phyloP scores from a whole-genome alignment of 1,140 invertebrate species.

The Muscidifurax raptorellus region DNA sequence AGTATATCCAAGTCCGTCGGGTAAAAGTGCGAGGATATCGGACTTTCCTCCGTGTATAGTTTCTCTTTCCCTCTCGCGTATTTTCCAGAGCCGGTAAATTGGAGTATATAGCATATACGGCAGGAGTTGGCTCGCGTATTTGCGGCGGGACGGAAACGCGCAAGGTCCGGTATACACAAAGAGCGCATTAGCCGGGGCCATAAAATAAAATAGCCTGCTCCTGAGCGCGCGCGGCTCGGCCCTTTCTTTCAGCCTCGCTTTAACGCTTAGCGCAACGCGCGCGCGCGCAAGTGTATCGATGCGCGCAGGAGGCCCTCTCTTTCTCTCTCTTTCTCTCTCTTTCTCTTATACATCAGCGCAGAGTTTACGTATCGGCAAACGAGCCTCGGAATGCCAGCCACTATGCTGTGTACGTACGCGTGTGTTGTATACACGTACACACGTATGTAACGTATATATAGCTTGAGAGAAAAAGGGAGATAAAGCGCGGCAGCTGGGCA shows the following conservation, averaged over 20 bases:
- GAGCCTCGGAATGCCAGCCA: constrained; percentile 36
- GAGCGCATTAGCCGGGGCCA: constrained; percentile 73
- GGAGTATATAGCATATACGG: constrained; percentile 6
- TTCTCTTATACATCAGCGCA: not conserved
- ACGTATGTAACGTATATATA: not conserved
- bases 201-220: constrained; percentile 72
- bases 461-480: not conserved
- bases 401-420: not conserved
- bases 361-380: constrained; percentile 36
- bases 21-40: not conserved
- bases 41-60: too few species aligned
- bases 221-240: not conserved
- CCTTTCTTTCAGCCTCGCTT: constrained; percentile 12
- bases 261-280: not conserved
- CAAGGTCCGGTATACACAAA: constrained; percentile 72
- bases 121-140: not conserved
- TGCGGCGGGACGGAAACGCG: constrained; percentile 69
- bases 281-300: constrained; percentile 35
- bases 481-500: not conserved
- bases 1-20: too few species aligned
- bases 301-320: not conserved
- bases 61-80: not conserved
- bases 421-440: not conserved
- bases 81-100: constrained; percentile 49
- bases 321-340: not conserved